These are phyloP conservation scores for Acleris sparsana DNA, from an alignment of 2,888 invertebrate species.

Conservation along the genomic window DNA sequence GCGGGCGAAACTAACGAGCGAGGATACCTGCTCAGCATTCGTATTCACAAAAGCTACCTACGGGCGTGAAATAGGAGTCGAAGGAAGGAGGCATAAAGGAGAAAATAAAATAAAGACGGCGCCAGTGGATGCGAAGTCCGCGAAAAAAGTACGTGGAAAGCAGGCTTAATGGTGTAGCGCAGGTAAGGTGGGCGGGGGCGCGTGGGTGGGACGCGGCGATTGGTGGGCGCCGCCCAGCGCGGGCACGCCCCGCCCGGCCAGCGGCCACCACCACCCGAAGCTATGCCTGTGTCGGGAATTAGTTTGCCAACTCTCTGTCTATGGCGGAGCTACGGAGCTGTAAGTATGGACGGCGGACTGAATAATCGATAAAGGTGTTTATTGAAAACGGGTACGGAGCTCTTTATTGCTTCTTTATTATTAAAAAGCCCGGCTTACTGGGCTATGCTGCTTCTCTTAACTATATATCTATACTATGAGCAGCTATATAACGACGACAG, in stretches of 20 bases:
- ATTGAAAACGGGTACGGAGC: conserved; percentile 82
- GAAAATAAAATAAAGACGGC: conserved; percentile 83
- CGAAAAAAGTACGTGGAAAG: conserved; percentile 80
- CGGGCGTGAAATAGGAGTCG: conserved; percentile 82
- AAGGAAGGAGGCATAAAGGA: conserved; percentile 81
- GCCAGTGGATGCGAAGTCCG: conserved; percentile 80
- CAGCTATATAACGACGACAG: not conserved
- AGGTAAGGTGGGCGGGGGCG: conserved; percentile 81
- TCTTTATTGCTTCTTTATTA: conserved; percentile 82
- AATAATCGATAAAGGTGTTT: conserved; percentile 84
- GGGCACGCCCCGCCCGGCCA: conserved; percentile 74
- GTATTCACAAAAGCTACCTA: conserved; percentile 83
- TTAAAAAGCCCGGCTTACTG: conserved; percentile 62
- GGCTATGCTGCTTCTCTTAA: conserved; percentile 30
- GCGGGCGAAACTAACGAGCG: conserved; percentile 78
- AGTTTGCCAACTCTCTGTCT: conserved; percentile 84
- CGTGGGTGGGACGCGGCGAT: conserved; percentile 75
- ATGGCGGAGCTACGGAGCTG: conserved; percentile 80
- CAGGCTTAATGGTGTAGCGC: conserved; percentile 80
- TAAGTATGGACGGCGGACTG: conserved; percentile 82
- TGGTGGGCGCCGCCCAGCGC: conserved; percentile 80
- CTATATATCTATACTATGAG: not conserved
- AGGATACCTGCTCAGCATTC: conserved; percentile 80
- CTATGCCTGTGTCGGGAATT: conserved; percentile 84
- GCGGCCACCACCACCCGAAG: conserved; percentile 79